Percentiles rank a stretch among this genome's conserved stretches.
Evolutionary conservation across 2,888 invertebrate genomes (phyloP).

Genomic region (Unio pictorum): DNA sequence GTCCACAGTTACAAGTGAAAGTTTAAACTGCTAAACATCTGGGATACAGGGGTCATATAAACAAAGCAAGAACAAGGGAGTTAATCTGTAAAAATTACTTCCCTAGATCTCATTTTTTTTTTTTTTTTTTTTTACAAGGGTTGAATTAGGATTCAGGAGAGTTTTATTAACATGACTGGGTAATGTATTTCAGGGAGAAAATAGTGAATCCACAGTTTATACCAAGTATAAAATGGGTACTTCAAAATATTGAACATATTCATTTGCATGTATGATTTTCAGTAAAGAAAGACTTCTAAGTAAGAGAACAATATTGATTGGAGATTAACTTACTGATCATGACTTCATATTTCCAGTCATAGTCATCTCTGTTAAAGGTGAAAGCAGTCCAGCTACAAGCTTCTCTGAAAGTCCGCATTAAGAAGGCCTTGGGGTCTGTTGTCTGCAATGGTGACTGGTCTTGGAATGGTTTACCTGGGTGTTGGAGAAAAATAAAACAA

Average conservation of each 20-base stretch:
- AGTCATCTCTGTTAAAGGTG: constrained; percentile 68
- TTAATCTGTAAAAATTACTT: too few species aligned
- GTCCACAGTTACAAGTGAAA: too few species aligned
- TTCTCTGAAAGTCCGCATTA: constrained; percentile 66
- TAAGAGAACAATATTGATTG: not conserved
- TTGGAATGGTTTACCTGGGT: constrained; percentile 65
- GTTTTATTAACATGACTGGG: too few species aligned
- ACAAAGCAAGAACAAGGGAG: too few species aligned
- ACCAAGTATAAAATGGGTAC: too few species aligned
- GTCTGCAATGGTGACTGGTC: constrained; percentile 56
- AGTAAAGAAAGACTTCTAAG: not conserved
- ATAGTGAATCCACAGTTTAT: too few species aligned
- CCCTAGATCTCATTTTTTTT: too few species aligned
- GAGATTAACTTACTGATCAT: constrained; percentile 64
- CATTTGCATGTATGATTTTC: not conserved
- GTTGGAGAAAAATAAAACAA: constrained; percentile 1
- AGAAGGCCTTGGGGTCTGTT: constrained; percentile 48
- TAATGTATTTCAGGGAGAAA: too few species aligned
- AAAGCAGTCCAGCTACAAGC: constrained; percentile 71
- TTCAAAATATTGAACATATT: not conserved
- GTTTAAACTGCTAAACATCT: too few species aligned
- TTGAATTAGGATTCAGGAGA: too few species aligned
- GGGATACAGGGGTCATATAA: too few species aligned
- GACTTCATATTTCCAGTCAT: constrained; percentile 70
- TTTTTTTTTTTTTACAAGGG: too few species aligned